Percentiles rank a stretch among this genome's conserved stretches.
Conservation (phyloP, 1,140 invertebrate species). For the Ganaspis sp. region DNA sequence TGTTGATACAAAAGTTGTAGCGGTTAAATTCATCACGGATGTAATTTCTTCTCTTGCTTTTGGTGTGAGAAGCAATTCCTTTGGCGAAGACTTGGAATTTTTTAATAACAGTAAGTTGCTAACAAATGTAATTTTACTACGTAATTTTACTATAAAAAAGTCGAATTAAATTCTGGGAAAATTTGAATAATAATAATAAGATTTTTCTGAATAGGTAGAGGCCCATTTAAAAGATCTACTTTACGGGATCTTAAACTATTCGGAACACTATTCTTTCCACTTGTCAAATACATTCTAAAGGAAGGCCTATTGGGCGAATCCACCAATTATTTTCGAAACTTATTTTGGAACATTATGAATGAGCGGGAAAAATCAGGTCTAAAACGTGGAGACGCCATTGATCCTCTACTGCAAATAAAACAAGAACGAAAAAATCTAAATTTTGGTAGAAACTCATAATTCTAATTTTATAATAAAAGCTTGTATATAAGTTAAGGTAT, state of each 20-base stretch:
- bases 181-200: too few species aligned
- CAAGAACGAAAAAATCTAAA: slow-evolving; percentile 47
- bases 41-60: slow-evolving; percentile 75
- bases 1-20: slow-evolving; percentile 60
- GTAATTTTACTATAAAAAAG: too few species aligned
- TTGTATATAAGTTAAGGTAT: too few species aligned
- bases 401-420: slow-evolving; percentile 54
- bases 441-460: slow-evolving; percentile 45
- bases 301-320: slow-evolving; percentile 35
- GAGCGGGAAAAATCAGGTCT: slow-evolving; percentile 46
- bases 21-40: slow-evolving; percentile 74
- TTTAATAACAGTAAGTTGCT: slow-evolving; percentile 58
- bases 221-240: slow-evolving; percentile 72
- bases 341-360: slow-evolving; percentile 57
- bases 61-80: slow-evolving; percentile 65
- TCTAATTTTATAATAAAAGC: too few species aligned
- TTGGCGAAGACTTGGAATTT: slow-evolving; percentile 59
- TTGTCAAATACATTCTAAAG: slow-evolving; percentile 34
- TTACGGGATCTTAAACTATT: slow-evolving; percentile 60
- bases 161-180: too few species aligned
- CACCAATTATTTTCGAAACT: slow-evolving; percentile 44
- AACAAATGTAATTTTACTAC: too few species aligned
- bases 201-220: too few species aligned
- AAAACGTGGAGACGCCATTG: slow-evolving; percentile 56
- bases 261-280: slow-evolving; percentile 48